A percentile compares a stretch with the other conserved stretches of the same genome.
These are phyloP conservation scores for Poeciliopsis retropinna DNA, from an alignment of 2,113 vertebrate genomes.

Conservation along the genomic window DNA sequence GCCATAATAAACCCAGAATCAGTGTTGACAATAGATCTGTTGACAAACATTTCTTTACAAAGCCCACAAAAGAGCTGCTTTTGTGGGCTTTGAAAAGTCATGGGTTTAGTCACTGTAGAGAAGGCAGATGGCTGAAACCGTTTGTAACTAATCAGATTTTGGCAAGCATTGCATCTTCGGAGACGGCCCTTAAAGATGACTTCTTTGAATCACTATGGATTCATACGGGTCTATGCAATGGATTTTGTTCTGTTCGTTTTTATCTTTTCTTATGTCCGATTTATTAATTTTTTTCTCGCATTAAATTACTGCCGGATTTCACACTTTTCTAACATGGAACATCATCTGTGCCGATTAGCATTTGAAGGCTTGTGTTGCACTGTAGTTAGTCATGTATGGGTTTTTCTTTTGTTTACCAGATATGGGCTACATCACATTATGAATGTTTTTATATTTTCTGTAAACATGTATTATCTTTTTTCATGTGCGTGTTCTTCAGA, in stretches of 20 bases:
- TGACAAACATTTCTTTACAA: neutral
- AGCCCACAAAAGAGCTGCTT: neutral
- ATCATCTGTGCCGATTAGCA: neutral
- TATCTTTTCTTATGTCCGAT: neutral
- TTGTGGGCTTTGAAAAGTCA: no score
- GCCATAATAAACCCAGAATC: neutral
- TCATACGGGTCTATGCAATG: neutral
- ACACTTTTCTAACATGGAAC: neutral
- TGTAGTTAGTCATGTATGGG: neutral
- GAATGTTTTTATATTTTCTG: no score
- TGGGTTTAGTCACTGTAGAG: neutral
- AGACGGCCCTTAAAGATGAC: neutral
- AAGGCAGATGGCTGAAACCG: neutral
- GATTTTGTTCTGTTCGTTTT: neutral
- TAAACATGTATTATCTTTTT: no score
- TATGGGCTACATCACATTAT: neutral
- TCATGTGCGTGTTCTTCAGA: no score
- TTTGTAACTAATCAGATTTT: neutral
- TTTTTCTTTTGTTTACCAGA: neutral
- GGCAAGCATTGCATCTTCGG: neutral
- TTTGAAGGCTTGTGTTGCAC: neutral
- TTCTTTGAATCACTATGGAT: conserved; percentile 7
- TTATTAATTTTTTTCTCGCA: neutral
- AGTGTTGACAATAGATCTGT: neutral
- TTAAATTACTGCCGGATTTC: neutral